Percentiles rank a stretch among this genome's conserved stretches.
phyloP scores from a whole-genome alignment of 2,888 invertebrate species.

The Crematogaster levior region DNA sequence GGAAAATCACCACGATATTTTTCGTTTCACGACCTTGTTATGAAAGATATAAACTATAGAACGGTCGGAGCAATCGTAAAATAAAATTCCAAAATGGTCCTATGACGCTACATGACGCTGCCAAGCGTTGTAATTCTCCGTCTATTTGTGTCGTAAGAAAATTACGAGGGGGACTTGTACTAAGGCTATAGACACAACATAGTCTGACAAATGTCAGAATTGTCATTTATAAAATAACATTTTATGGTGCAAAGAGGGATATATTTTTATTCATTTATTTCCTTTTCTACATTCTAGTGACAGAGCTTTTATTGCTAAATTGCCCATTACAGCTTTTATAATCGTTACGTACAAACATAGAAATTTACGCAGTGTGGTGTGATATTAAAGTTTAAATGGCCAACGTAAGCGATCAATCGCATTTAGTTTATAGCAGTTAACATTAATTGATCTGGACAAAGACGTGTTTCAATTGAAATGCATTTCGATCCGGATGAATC shows the following conservation, averaged over 20 bases:
- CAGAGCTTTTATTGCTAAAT: not conserved
- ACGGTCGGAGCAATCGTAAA: conserved; percentile 52
- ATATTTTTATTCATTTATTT: conserved; percentile 6
- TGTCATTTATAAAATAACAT: not conserved
- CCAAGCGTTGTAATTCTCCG: not conserved
- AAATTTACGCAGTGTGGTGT: not conserved
- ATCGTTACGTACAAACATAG: not conserved
- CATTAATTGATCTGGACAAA: not conserved
- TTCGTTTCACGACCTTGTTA: conserved; percentile 23
- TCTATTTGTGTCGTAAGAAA: conserved; percentile 5
- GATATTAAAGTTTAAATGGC: not conserved
- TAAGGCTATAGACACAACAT: not conserved
- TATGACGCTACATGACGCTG: conserved; percentile 7
- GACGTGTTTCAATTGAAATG: not conserved
- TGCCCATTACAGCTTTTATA: not conserved
- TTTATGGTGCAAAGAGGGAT: not conserved
- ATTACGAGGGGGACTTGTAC: not conserved
- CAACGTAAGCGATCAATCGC: not conserved
- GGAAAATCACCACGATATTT: not conserved
- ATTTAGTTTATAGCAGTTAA: not conserved
- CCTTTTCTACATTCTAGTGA: not conserved
- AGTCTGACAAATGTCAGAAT: not conserved
- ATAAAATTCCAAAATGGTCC: conserved; percentile 31
- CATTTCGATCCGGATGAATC: not conserved
- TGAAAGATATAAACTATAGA: conserved; percentile 21